phyloP scores from a whole-genome alignment of 2,797 vertebrate genomes.

The Peromyscus attwateri region DNA sequence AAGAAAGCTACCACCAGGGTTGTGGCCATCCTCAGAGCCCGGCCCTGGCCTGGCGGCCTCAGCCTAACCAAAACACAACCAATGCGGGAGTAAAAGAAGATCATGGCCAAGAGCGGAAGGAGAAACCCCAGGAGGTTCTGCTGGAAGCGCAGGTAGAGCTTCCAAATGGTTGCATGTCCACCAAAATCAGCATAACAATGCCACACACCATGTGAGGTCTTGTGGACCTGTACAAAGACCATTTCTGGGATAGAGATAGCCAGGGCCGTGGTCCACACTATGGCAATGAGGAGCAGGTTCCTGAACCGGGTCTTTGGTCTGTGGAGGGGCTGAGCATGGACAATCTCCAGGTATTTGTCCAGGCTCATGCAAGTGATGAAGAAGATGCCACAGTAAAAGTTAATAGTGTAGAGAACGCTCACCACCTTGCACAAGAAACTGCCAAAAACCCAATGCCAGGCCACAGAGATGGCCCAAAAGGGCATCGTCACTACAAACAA shows the following conservation, averaged over 20 bases:
- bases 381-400: constrained; percentile 89
- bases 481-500: constrained; percentile 88
- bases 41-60: constrained; percentile 73
- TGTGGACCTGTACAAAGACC: constrained; percentile 83
- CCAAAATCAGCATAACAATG: constrained; percentile 86
- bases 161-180: constrained; percentile 85
- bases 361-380: constrained; percentile 89
- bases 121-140: constrained; percentile 88
- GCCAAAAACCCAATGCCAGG: constrained; percentile 87
- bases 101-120: constrained; percentile 86
- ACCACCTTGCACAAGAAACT: constrained; percentile 85
- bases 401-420: constrained; percentile 86
- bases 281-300: not conserved
- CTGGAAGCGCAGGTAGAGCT: constrained; percentile 85
- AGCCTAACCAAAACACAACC: constrained; percentile 61
- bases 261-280: constrained; percentile 85
- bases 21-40: constrained; percentile 79
- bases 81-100: constrained; percentile 86
- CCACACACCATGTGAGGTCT: constrained; percentile 66
- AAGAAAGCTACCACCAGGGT: constrained; percentile 87
- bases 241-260: constrained; percentile 86
- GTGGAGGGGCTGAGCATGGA: constrained; percentile 68
- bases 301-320: constrained; percentile 56
- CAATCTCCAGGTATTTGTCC: constrained; percentile 87
- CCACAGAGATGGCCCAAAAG: constrained; percentile 87